Evolutionary conservation across 2,113 vertebrate species (phyloP), one percentile per base, ranked within the genome.

Genomic region (Phyllopteryx taeniolatus): DNA sequence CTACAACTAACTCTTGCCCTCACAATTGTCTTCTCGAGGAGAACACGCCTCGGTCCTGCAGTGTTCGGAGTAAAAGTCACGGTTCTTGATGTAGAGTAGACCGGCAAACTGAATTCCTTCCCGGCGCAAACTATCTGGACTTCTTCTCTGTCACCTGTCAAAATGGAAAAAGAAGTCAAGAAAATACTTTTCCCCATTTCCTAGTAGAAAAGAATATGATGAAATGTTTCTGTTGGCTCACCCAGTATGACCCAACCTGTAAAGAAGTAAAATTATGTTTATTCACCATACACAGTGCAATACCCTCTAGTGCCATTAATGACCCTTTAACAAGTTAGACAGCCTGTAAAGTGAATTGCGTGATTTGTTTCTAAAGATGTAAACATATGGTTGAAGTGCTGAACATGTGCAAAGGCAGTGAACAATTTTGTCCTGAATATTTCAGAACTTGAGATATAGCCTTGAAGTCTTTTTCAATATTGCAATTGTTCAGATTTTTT

Each of bases 1-100:
- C 0, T 15, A n/a, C 9, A 2, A 1, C 0, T 33, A n/a, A 70
- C 33, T 44, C 8, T 27, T 43, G n/a, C 42, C 73, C 90, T 78
- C 71, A 92, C 90, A 14, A 11, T 68, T 49, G 83, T 91, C 71
- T 84, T 86, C 14, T 92, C 89, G 51, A 92, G 79, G 73, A 92
- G 80, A 22, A 90, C 42, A 5, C 60, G 88, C 35, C 68, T 87
- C 0, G 67, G 74, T 13, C 82, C 90, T 0, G 78, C 75, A 0
- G 68, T 43, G 61, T 77, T 35, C 0, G 86, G 87, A 2, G 84
- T 88, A 39, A 92, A 92, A 12, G 82, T 87, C 62, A 92, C 91
- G 0, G 44, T 85, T 57, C 88, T 88, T 35, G 85, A 87, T 2
- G 78, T 83, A 0, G 91, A 90, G 71, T 87, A 87, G 20, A 92